A percentile compares a stretch with the other conserved stretches of the same genome.
Evolutionary conservation across 2,888 invertebrate genomes (phyloP).

Genomic region (Germaria angustata): DNA sequence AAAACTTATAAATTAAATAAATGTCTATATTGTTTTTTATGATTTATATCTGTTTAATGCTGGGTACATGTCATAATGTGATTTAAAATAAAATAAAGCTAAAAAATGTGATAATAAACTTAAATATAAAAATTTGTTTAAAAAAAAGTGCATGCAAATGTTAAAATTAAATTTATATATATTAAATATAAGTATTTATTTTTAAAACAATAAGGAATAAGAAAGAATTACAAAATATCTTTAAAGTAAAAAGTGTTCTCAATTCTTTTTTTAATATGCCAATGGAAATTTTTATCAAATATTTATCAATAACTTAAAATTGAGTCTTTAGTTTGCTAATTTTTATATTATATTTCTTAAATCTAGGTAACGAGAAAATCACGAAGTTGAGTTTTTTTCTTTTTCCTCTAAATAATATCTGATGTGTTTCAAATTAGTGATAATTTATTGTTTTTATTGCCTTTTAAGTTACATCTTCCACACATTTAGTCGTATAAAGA

Average conservation of each 20-base stretch:
- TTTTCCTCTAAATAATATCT: too few relatives aligned
- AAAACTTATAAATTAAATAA: constrained; percentile 33
- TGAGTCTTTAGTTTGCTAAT: too few relatives aligned
- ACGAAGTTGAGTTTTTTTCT: too few relatives aligned
- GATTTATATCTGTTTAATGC: constrained; percentile 67
- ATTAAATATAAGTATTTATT: constrained; percentile 45
- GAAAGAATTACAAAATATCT: constrained; percentile 52
- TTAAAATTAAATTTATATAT: constrained; percentile 25
- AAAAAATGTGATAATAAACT: constrained; percentile 37
- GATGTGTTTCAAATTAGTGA: too few relatives aligned
- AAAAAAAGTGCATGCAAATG: constrained; percentile 55
- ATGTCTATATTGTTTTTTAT: constrained; percentile 66
- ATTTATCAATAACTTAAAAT: too few relatives aligned
- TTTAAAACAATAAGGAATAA: constrained; percentile 14
- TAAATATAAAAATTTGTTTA: constrained; percentile 63
- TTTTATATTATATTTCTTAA: too few relatives aligned
- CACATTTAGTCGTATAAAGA: too few relatives aligned
- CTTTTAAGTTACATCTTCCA: too few relatives aligned
- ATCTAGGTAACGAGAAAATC: too few relatives aligned
- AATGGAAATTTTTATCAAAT: too few relatives aligned
- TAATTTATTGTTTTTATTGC: too few relatives aligned
- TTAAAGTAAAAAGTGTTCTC: constrained; percentile 2
- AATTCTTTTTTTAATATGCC: too few relatives aligned
- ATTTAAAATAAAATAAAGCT: constrained; percentile 46
- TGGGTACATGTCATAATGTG: constrained; percentile 75